These are phyloP conservation scores for Pelmatolapia mariae DNA, from an alignment of 2,113 vertebrate genomes.

Conservation along the genomic window DNA sequence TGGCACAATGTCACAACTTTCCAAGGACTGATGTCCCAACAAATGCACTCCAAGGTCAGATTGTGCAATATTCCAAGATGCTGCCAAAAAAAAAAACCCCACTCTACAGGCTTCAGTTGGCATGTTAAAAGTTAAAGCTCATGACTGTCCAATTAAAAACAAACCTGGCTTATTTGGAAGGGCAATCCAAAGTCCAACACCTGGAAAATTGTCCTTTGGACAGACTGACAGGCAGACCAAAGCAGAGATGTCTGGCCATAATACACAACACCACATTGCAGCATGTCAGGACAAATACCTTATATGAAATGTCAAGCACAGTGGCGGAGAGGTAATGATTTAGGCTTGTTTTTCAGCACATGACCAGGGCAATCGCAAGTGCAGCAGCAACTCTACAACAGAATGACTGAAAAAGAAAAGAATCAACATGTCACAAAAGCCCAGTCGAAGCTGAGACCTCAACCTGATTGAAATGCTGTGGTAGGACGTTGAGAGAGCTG, in stretches of 20 bases:
- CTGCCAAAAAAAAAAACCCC: fast-evolving
- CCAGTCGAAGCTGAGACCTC: background rate
- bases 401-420: background rate
- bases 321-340: background rate
- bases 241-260: background rate
- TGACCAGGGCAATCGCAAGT: background rate
- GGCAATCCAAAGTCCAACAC: background rate
- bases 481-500: background rate
- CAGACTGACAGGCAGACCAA: background rate
- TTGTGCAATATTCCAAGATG: background rate
- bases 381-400: background rate
- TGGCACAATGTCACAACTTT: background rate
- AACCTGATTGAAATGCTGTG: background rate
- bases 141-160: background rate
- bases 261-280: background rate
- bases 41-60: background rate
- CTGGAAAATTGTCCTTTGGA: background rate
- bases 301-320: background rate
- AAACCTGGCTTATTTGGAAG: background rate
- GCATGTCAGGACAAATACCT: background rate
- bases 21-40: background rate
- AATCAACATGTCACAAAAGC: background rate
- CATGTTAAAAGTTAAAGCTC: background rate
- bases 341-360: background rate
- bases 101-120: background rate